Evolutionary conservation across 2,888 invertebrate species (phyloP).

Genomic region (Nomada fucata): DNA sequence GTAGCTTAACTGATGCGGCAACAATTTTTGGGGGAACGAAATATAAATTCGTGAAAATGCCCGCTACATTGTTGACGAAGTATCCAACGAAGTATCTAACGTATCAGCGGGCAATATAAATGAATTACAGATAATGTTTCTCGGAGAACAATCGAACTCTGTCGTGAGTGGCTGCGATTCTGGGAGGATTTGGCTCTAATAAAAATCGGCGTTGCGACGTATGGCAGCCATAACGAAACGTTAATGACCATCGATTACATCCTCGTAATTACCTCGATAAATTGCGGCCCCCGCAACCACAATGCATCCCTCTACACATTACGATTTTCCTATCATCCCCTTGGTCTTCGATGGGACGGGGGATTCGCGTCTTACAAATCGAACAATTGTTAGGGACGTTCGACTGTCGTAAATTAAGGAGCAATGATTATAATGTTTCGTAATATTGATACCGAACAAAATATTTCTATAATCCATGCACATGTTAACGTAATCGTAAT

Average conservation of each 20-base stretch:
- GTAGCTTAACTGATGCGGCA: no score
- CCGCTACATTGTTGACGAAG: not conserved
- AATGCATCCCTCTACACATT: constrained; percentile 76
- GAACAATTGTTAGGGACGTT: constrained; percentile 38
- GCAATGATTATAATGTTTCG: no score
- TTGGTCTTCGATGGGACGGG: constrained; percentile 30
- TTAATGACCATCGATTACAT: constrained; percentile 82
- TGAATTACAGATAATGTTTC: constrained; percentile 46
- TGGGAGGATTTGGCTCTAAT: constrained; percentile 73
- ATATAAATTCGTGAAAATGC: not conserved
- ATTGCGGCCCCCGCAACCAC: constrained; percentile 74
- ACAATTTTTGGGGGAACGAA: not conserved
- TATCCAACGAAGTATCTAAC: constrained; percentile 31
- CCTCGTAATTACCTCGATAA: constrained; percentile 81
- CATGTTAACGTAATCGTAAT: no score
- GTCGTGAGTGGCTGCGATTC: constrained; percentile 67
- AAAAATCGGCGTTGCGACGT: constrained; percentile 78
- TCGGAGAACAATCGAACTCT: constrained; percentile 58
- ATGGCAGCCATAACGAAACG: constrained; percentile 78
- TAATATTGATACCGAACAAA: no score
- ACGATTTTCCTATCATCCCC: constrained; percentile 75
- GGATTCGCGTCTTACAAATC: constrained; percentile 34
- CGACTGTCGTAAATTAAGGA: no score
- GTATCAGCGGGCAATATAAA: constrained; percentile 42
- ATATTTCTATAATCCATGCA: no score